These are phyloP conservation scores for Diorhabda elongata DNA, from an alignment of 1,140 invertebrate species.

Conservation along the genomic window DNA sequence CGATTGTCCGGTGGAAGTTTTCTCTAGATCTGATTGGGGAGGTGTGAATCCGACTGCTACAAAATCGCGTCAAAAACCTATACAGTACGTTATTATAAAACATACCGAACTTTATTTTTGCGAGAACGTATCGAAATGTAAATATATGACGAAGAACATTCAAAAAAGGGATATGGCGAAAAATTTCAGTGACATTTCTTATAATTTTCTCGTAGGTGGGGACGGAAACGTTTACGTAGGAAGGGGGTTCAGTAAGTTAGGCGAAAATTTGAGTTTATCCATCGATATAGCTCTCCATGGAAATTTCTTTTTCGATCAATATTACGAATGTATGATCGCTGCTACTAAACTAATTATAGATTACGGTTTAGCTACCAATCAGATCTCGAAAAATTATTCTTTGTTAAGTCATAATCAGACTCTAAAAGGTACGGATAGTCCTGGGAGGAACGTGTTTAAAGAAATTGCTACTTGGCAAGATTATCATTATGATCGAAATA, in stretches of 20 bases:
- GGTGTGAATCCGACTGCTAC: neutral
- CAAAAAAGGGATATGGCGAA: constrained; percentile 43
- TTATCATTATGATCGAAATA: constrained; percentile 16
- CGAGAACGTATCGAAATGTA: constrained; percentile 41
- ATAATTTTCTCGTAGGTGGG: constrained; percentile 66
- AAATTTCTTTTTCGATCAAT: constrained; percentile 45
- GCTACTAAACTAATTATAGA: constrained; percentile 43
- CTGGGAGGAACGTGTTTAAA: constrained; percentile 38
- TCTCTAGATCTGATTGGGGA: constrained; percentile 6
- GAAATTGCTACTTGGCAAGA: constrained; percentile 34
- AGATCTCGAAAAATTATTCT: constrained; percentile 43
- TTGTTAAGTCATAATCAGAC: constrained; percentile 51
- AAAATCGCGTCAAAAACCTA: neutral
- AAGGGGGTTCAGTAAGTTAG: constrained; percentile 49
- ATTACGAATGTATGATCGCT: constrained; percentile 42
- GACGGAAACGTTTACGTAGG: constrained; percentile 63
- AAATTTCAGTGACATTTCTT: constrained; percentile 49
- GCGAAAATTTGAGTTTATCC: constrained; percentile 45
- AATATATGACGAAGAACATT: constrained; percentile 44
- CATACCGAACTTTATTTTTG: constrained; percentile 41
- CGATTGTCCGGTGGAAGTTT: neutral
- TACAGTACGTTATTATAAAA: neutral
- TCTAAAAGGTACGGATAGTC: constrained; percentile 29
- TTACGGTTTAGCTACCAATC: constrained; percentile 39
- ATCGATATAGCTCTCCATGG: constrained; percentile 51